Evolutionary conservation across 2,797 vertebrate genomes (phyloP), one percentile per base, ranked within the genome.

Genomic region (Calcarius lapponicus): DNA sequence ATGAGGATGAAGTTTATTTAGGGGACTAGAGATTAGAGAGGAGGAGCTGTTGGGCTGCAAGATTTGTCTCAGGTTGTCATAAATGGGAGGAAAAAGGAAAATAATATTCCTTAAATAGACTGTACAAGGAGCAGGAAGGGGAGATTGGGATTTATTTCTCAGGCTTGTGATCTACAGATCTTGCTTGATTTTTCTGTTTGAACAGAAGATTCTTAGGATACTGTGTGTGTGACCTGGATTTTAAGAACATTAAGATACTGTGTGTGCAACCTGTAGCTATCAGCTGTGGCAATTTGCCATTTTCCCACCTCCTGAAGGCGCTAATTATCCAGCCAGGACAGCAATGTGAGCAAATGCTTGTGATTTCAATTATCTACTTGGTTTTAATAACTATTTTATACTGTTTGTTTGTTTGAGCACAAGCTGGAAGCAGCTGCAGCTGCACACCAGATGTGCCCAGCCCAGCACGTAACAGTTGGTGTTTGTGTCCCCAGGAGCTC

Each of bases 401-500:
- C 8, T 14, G 15, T 50, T 74, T n/a, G 54, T 56, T 79, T 87
- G 42, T 40, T 75, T 48, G 51, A 80, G n/a, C 38, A 80, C 7
- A 29, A 62, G 57, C 38, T 74, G 60, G 31, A 45, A 82, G 26
- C 24, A 70, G 57, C 58, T 74, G 78, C 54, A 92, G 71, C 66
- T 91, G 67, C 61, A 61, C 14, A 32, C 31, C 71, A 86, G 61
- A 45, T 82, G 84, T 85, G 40, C 61, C 73, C 70, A 40, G 72
- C 28, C 8, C 11, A 17, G 24, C 54, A 20, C 0, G 0, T 90
- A 70, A 94, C 38, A 18, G 84, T 24, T 38, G 0, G 0, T 29
- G 5, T 84, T 85, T 96, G 38, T 95, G 28, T 92, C 91, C 93
- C 40, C 93, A 98, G 98, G 73, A 93, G 78, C 34, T 61, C 82